Conservation (phyloP, 2,797 vertebrate species). For the Danio albolineatus region DNA sequence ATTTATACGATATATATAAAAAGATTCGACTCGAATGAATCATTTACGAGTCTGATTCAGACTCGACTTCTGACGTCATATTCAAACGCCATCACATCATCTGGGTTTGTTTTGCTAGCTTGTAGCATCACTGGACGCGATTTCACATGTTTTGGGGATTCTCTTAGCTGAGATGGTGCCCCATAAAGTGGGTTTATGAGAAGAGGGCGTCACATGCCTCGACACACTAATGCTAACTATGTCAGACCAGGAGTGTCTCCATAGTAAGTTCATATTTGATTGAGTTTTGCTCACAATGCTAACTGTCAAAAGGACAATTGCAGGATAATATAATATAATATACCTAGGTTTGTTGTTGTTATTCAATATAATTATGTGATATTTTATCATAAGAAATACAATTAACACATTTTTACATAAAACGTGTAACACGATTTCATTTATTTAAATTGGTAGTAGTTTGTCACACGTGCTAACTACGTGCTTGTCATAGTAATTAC, state of each 20-base stretch:
- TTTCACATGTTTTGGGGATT: background rate
- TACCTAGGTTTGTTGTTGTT: no score
- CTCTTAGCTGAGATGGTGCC: background rate
- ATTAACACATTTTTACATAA: no score
- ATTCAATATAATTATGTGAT: background rate
- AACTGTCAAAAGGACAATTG: background rate
- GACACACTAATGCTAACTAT: constrained; percentile 53
- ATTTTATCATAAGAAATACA: background rate
- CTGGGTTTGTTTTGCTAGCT: background rate
- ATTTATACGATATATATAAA: no score
- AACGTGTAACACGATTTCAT: no score
- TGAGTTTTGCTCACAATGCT: background rate
- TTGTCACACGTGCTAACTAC: no score
- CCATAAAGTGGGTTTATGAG: background rate
- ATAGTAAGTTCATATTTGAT: constrained; percentile 63
- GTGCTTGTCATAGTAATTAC: no score
- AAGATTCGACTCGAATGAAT: constrained; percentile 17
- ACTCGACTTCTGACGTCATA: constrained; percentile 27
- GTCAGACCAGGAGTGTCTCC: background rate
- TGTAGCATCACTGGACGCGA: background rate
- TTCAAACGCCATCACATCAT: background rate
- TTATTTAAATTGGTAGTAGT: no score
- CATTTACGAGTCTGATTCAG: background rate
- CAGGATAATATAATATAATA: background rate
- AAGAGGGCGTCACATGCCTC: constrained; percentile 31